Evolutionary conservation across 2,888 invertebrate species (phyloP).

Genomic region (Peribatodes rhomboidaria): DNA sequence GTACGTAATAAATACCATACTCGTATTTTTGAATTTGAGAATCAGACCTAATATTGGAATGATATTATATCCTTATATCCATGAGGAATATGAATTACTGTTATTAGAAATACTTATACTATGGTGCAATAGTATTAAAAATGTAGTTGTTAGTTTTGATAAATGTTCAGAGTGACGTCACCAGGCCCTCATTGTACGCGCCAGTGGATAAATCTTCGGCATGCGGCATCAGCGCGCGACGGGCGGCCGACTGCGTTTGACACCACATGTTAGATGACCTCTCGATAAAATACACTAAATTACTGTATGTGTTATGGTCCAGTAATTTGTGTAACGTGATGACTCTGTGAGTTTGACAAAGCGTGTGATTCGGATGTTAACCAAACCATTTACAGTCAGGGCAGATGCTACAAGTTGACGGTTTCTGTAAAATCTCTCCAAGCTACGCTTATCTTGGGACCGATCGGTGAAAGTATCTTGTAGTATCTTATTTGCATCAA

Average conservation of each 20-base stretch:
- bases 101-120: too few species aligned
- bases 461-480: slow-evolving; percentile 10
- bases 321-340: slow-evolving; percentile 15
- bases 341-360: slow-evolving; percentile 3
- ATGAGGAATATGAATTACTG: too few species aligned
- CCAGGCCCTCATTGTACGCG: slow-evolving; percentile 44
- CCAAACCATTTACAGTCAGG: slow-evolving; percentile 2
- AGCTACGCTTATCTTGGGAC: slow-evolving; percentile 13
- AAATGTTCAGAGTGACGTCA: slow-evolving; percentile 53
- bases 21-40: too few species aligned
- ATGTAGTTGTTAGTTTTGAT: slow-evolving; percentile 45
- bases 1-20: too few species aligned
- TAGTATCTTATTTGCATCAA: slow-evolving; percentile 24
- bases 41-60: too few species aligned
- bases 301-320: slow-evolving; percentile 8
- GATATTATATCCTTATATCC: too few species aligned
- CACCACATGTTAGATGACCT: slow-evolving; percentile 65
- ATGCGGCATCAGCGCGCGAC: slow-evolving; percentile 63
- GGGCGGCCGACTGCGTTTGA: slow-evolving; percentile 65
- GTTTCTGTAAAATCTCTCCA: slow-evolving; percentile 4
- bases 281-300: slow-evolving; percentile 41
- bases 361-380: slow-evolving; percentile 1
- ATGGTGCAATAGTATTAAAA: slow-evolving; percentile 33
- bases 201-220: slow-evolving; percentile 68
- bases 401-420: slow-evolving; percentile 1